A percentile compares a stretch with the other conserved stretches of the same genome.
Conservation (phyloP, 2,888 invertebrate genomes). For the Dorcus hopei region DNA sequence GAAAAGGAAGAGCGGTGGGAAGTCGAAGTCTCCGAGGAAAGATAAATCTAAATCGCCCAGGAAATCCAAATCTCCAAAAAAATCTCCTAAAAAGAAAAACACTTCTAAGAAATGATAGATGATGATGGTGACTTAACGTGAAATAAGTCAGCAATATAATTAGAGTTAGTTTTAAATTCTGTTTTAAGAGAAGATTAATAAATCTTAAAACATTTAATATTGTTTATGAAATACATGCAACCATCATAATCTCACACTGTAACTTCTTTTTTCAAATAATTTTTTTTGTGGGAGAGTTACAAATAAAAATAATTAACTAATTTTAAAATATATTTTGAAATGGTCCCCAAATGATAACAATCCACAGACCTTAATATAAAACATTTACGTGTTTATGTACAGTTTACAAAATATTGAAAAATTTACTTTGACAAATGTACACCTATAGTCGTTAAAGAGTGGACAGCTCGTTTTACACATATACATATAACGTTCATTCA, state of each 20-base stretch:
- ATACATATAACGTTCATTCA: conserved; percentile 6
- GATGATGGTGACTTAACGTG: too few species aligned
- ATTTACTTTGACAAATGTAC: conserved; percentile 6
- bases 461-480: conserved; percentile 10
- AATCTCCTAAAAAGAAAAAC: conserved; percentile 34
- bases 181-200: too few species aligned
- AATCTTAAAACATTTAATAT: too few species aligned
- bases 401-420: conserved; percentile 8
- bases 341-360: conserved; percentile 41
- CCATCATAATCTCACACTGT: too few species aligned
- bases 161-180: too few species aligned
- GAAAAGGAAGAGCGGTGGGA: conserved; percentile 23
- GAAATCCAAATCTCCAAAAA: conserved; percentile 34
- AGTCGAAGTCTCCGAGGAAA: conserved; percentile 19
- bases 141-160: too few species aligned
- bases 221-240: too few species aligned
- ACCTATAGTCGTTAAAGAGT: neutral
- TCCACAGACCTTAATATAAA: conserved; percentile 37
- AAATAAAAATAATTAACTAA: conserved; percentile 8
- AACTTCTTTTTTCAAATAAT: too few species aligned
- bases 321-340: conserved; percentile 37
- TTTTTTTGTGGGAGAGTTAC: neutral
- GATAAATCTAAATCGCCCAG: too few species aligned
- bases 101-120: too few species aligned
- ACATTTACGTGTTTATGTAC: conserved; percentile 20